Evolutionary conservation across 2,113 vertebrate species (phyloP).

Genomic region (Rhodinocichla rosea): DNA sequence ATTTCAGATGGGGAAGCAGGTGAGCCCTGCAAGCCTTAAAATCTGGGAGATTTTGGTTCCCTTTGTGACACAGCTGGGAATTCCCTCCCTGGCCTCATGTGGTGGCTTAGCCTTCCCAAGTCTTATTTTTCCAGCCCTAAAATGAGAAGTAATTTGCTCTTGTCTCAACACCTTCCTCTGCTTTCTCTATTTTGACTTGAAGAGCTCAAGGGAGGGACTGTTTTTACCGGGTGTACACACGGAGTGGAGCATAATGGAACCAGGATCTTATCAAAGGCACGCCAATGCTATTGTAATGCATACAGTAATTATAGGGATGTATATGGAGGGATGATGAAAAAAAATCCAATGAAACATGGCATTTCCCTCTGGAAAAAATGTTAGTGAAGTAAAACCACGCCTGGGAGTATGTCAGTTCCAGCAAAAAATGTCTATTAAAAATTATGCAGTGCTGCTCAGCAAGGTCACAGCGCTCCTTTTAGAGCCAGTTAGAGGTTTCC

Average conservation of each 20-base stretch:
- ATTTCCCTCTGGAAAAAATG: constrained; percentile 42
- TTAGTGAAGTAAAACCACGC: background rate
- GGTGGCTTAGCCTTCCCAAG: background rate
- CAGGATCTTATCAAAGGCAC: constrained; percentile 12
- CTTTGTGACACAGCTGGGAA: background rate
- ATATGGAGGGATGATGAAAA: background rate
- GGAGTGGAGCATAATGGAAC: background rate
- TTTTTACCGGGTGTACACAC: background rate
- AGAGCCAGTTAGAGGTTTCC: background rate
- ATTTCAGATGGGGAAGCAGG: accelerated
- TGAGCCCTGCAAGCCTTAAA: background rate
- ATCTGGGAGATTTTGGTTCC: accelerated
- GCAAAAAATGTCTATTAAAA: constrained; percentile 56
- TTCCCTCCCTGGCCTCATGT: background rate
- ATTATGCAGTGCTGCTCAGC: constrained; percentile 42
- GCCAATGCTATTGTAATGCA: constrained; percentile 27
- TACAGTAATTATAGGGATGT: constrained; percentile 35
- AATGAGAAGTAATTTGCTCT: constrained; percentile 32
- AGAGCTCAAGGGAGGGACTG: constrained; percentile 51
- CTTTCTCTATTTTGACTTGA: constrained; percentile 39
- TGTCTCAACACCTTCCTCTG: constrained; percentile 36
- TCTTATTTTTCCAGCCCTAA: background rate
- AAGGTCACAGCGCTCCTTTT: constrained; percentile 31
- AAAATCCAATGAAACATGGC: constrained; percentile 15
- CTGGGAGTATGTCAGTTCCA: constrained; percentile 41